Percentiles rank a stretch among this genome's conserved stretches.
These are phyloP conservation scores for Staurois parvus DNA, from an alignment of 2,797 vertebrate genomes.

Conservation along the genomic window DNA sequence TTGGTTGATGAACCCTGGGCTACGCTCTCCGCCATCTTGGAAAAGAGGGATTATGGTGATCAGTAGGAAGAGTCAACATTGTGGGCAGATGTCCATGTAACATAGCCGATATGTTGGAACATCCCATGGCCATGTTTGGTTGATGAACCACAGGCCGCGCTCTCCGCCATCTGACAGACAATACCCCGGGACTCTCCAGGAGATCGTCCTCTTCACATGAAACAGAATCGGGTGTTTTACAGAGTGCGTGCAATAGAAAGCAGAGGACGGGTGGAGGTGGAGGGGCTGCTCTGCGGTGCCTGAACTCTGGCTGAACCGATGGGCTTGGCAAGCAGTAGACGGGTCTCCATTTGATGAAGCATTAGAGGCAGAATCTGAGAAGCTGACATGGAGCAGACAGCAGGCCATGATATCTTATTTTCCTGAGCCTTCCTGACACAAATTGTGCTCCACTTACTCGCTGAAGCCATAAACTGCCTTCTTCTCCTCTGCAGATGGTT, in stretches of 20 bases:
- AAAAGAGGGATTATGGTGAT: no score
- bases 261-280: constrained; percentile 79
- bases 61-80: no score
- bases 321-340: constrained; percentile 83
- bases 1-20: no score
- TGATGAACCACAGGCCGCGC: no score
- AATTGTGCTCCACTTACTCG: constrained; percentile 84
- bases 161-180: no score
- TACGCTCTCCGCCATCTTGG: no score
- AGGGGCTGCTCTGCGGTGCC: constrained; percentile 85
- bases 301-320: constrained; percentile 96
- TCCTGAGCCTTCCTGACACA: constrained; percentile 92
- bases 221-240: constrained; percentile 64
- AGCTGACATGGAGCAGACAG: constrained; percentile 94
- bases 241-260: constrained; percentile 83
- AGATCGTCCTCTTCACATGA: constrained; percentile 2
- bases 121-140: no score
- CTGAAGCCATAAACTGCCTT: constrained; percentile 80
- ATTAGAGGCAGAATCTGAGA: constrained; percentile 88
- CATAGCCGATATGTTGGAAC: no score
- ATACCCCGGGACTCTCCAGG: constrained; percentile 68
- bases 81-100: no score
- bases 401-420: constrained; percentile 99
- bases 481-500: constrained; percentile 86
- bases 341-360: constrained; percentile 87